phyloP scores from a whole-genome alignment of 2,113 vertebrate species.

The Thunnus maccoyii region DNA sequence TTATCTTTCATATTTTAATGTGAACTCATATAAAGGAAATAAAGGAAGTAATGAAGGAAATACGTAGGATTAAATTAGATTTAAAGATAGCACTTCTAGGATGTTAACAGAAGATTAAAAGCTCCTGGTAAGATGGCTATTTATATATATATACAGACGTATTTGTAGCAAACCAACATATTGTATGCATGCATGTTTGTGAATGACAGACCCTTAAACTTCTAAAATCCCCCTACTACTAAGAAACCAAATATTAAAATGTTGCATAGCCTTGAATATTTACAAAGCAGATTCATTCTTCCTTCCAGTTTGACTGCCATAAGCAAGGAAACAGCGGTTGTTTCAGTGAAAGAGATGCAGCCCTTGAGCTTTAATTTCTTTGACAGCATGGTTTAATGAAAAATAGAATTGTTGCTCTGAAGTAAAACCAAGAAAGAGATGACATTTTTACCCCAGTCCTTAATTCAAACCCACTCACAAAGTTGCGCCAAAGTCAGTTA shows the following conservation, averaged over 20 bases:
- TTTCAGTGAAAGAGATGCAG: background rate
- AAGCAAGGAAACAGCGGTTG: background rate
- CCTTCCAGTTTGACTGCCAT: background rate
- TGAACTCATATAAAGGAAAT: background rate
- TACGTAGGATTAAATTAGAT: background rate
- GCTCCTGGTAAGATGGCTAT: too few relatives aligned
- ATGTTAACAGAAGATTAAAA: background rate
- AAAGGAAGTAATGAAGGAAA: background rate
- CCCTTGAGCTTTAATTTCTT: slow-evolving; percentile 23
- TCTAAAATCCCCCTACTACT: too few relatives aligned
- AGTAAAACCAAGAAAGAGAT: slow-evolving; percentile 5
- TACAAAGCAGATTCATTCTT: background rate
- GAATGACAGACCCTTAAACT: background rate
- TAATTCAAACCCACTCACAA: background rate
- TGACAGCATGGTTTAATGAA: slow-evolving; percentile 18
- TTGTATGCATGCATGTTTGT: too few relatives aligned
- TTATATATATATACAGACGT: background rate
- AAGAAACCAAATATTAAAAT: background rate
- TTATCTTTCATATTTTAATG: background rate
- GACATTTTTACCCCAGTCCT: background rate
- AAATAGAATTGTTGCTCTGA: slow-evolving; percentile 2
- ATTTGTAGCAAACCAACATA: background rate
- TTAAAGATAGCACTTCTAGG: background rate
- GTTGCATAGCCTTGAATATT: background rate
- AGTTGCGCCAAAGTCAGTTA: background rate